Percentiles rank a stretch among this genome's conserved stretches.
These are phyloP conservation scores for Brachypterus glaber DNA, from an alignment of 2,888 invertebrate genomes.

Conservation along the genomic window DNA sequence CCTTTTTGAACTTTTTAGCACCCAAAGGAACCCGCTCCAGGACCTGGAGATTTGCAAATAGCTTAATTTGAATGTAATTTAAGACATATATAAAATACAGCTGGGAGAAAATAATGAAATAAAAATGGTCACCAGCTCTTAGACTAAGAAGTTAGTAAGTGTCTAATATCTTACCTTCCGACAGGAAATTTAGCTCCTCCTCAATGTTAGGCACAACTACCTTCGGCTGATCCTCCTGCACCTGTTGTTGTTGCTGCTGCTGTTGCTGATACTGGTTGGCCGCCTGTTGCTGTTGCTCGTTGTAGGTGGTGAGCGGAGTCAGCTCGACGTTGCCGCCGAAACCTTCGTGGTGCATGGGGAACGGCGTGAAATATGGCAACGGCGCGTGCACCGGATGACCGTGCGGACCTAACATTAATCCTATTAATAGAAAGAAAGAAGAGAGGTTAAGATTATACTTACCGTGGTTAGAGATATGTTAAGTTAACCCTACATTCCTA, in stretches of 20 bases:
- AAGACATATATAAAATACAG: no score
- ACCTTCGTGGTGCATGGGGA: constrained; percentile 50
- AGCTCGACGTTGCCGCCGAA: constrained; percentile 54
- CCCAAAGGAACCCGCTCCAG: no score
- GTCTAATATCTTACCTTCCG: constrained; percentile 48
- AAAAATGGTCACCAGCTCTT: no score
- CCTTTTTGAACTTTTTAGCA: no score
- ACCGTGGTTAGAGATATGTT: no score
- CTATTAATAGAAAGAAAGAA: no score
- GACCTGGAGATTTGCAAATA: no score
- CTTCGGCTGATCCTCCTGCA: constrained; percentile 63
- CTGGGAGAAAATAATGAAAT: no score
- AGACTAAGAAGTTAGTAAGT: no score
- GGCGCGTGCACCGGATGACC: constrained; percentile 52
- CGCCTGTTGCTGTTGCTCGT: constrained; percentile 45
- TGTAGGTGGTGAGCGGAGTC: constrained; percentile 50
- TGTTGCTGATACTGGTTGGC: constrained; percentile 23
- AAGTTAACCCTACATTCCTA: no score
- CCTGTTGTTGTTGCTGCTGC: constrained; percentile 27
- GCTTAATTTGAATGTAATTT: no score
- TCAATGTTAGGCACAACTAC: constrained; percentile 83
- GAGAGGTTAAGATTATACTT: no score
- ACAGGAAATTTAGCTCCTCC: constrained; percentile 75
- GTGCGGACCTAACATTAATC: constrained; percentile 50
- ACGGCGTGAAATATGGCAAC: constrained; percentile 67